Evolutionary conservation across 64 coral and sea anemone species (phyloP).

Genomic region (Dendrophyllia cribrosa): DNA sequence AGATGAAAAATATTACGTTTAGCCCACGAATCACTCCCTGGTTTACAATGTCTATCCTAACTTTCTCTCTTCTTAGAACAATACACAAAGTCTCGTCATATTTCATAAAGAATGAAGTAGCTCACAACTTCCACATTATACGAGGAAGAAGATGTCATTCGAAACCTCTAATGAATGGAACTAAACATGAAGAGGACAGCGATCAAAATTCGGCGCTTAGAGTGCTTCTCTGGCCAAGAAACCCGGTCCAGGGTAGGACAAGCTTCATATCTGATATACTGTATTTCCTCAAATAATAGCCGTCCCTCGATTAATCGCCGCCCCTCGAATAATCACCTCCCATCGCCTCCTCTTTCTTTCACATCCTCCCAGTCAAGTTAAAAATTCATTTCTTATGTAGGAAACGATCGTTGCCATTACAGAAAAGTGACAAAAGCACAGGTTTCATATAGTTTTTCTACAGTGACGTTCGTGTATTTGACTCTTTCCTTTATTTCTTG

Average conservation of each 20-base stretch:
- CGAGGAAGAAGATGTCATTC: slow-evolving; percentile 56
- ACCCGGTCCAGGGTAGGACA: slow-evolving; percentile 80
- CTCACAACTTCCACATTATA: slow-evolving; percentile 91
- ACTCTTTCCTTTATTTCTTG: no score
- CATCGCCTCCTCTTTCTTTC: no score
- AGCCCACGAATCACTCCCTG: no score
- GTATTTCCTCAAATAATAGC: not conserved
- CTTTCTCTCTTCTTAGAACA: slow-evolving; percentile 45
- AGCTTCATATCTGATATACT: not conserved
- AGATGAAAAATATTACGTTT: no score
- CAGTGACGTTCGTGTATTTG: no score
- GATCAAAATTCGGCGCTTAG: slow-evolving; percentile 28
- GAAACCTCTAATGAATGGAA: not conserved
- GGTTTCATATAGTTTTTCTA: no score
- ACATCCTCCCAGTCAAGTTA: no score
- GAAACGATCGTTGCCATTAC: no score
- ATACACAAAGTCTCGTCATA: slow-evolving; percentile 80
- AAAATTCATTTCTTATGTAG: no score
- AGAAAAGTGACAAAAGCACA: no score
- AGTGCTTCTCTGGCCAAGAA: slow-evolving; percentile 92
- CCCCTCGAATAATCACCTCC: not conserved
- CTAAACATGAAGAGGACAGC: not conserved
- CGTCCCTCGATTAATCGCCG: not conserved
- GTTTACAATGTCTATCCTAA: not conserved
- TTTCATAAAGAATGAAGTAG: slow-evolving; percentile 88